Evolutionary conservation across 2,113 vertebrate species (phyloP).

Genomic region (Cygnus buccinator): DNA sequence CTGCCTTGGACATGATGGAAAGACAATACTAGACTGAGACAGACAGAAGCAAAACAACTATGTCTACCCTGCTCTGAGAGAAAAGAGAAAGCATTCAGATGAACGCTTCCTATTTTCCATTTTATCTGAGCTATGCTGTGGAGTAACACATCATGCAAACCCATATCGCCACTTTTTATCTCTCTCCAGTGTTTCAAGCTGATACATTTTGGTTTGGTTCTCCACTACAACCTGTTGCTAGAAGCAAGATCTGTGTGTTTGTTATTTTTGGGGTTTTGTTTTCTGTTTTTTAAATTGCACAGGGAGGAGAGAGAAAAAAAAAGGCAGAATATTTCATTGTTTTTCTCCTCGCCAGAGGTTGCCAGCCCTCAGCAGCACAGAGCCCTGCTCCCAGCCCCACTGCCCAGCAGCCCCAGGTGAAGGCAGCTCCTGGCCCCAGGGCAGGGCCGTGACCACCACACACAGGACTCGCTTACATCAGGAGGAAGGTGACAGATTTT

Average conservation of each 20-base stretch:
- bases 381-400: fast-evolving
- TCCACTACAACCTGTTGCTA: background rate
- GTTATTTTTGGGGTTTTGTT: background rate
- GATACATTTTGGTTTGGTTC: background rate
- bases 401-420: background rate
- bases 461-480: fast-evolving
- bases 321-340: background rate
- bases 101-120: background rate
- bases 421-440: background rate
- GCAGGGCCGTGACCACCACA: background rate
- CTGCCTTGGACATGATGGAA: background rate
- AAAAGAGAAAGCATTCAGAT: background rate
- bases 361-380: background rate
- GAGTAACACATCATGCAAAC: background rate
- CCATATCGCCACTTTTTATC: background rate
- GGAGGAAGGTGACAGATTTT: background rate
- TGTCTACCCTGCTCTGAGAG: background rate
- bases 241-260: background rate
- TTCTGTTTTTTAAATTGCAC: background rate
- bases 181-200: background rate
- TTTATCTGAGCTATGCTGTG: background rate
- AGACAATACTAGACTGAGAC: background rate
- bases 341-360: background rate
- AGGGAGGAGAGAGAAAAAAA: background rate
- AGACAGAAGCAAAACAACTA: background rate